phyloP scores from a whole-genome alignment of 2,113 vertebrate species.

The Macroglossus sobrinus region DNA sequence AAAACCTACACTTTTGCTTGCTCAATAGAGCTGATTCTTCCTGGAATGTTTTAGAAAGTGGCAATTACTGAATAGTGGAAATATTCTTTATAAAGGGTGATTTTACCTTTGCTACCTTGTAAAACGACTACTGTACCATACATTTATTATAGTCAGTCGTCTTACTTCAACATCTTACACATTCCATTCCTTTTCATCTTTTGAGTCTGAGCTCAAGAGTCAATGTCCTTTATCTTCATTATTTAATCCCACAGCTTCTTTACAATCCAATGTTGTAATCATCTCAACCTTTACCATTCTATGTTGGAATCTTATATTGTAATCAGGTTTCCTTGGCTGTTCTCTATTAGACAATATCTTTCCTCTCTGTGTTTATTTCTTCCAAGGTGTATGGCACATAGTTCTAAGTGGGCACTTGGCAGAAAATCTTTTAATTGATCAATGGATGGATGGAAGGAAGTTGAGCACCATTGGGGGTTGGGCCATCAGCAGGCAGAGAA shows the following conservation, averaged over 20 bases:
- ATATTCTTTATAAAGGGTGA: not conserved
- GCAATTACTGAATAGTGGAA: not conserved
- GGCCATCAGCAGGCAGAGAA: not conserved
- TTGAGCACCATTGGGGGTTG: rapidly evolving
- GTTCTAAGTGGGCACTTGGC: not conserved
- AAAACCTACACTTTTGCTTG: not conserved
- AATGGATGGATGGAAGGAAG: not conserved
- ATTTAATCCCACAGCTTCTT: not conserved
- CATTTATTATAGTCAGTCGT: not conserved
- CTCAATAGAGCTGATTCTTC: not conserved
- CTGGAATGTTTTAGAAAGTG: not conserved
- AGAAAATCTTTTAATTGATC: not conserved
- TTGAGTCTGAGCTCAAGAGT: not conserved
- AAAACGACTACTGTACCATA: not conserved
- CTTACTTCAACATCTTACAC: not conserved
- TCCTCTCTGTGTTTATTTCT: not conserved
- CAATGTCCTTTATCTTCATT: not conserved
- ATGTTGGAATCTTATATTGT: not conserved
- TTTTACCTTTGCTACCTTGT: not conserved
- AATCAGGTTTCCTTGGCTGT: not conserved
- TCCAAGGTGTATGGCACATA: not conserved
- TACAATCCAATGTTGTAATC: not conserved
- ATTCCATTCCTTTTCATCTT: not conserved
- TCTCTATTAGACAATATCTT: not conserved
- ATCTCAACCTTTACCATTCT: not conserved